Evolutionary conservation across 2,797 vertebrate species (phyloP), one percentile per base, ranked within the genome.

Genomic region (Choloepus didactylus): DNA sequence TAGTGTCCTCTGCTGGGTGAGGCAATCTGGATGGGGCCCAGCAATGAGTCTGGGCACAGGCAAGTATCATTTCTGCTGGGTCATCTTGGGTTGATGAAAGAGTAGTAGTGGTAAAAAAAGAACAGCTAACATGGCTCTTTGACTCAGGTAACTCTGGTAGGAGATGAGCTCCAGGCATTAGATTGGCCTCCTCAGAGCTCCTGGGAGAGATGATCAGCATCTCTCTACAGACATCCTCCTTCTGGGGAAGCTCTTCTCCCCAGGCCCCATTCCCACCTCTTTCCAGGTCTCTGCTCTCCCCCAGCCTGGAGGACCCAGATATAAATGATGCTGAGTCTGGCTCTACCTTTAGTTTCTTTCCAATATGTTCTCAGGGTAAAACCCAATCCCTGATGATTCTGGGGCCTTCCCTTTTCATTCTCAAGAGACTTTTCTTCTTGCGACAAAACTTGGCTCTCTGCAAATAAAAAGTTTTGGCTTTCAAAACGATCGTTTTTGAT

Each of bases 391-490:
- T 62, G 51, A 73, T 25, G 86, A 66, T 97, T 97, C 95, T 83
- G 38, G 94, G 94, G 92, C 79, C 77, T 96, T 94, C 35, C 49
- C 54, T 94, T 93, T 95, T 87, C 89, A 96, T 94, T 97, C 91
- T 96, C 83, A 97, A 97, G 95, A 66, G 94, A 35, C 94, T 95
- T 97, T 97, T 97, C 94, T 97, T 72, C 51, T 87, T 83, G 87
- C 94, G 73, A 89, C 94, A 97, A 97, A 97, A 93, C 87, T 94
- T 84, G 83, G 89, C 92, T 93, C 91, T 96, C 91, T 96, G 80
- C 67, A 94, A 97, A 95, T 84, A 96, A 97, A 97, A 95, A 56
- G 81, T 94, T 96, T 96, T 96, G 96, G 95, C 94, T 95, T 97
- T 95, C 92, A 92, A 91, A 94, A 95, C 90, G 83, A 96, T 97